Conservation (phyloP, 2,888 invertebrate species). For the Cactoblastis cactorum region DNA sequence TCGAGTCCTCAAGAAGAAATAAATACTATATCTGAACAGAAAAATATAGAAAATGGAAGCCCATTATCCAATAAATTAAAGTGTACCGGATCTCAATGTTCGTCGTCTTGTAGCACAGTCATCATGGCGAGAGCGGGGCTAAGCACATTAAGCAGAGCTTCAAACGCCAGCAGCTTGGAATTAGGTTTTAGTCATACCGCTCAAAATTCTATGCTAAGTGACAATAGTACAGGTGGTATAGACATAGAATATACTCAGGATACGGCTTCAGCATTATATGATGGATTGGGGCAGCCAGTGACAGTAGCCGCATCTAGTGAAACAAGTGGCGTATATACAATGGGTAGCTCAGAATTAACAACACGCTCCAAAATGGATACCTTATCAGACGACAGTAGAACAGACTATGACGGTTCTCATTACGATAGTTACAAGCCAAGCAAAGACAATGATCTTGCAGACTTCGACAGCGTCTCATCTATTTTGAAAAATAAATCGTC, state of each 20-base stretch:
- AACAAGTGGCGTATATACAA: constrained; percentile 91
- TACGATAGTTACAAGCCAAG: constrained; percentile 79
- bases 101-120: constrained; percentile 93
- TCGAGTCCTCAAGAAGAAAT: constrained; percentile 52
- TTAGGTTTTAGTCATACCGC: constrained; percentile 92
- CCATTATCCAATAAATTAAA: constrained; percentile 79
- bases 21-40: constrained; percentile 60
- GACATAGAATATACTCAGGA: constrained; percentile 81
- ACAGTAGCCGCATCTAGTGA: constrained; percentile 87
- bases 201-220: constrained; percentile 89
- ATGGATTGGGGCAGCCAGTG: constrained; percentile 69
- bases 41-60: constrained; percentile 73
- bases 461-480: constrained; percentile 72
- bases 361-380: constrained; percentile 80
- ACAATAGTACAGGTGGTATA: constrained; percentile 83
- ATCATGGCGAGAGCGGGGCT: constrained; percentile 82
- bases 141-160: constrained; percentile 80
- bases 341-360: constrained; percentile 84
- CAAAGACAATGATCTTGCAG: constrained; percentile 71
- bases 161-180: constrained; percentile 90
- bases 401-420: constrained; percentile 73
- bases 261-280: constrained; percentile 80
- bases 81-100: constrained; percentile 89
- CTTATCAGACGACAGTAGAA: constrained; percentile 60
- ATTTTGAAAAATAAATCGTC: constrained; percentile 75